Evolutionary conservation across 2,797 vertebrate species (phyloP).

Genomic region (Halcyon chelicuti): DNA sequence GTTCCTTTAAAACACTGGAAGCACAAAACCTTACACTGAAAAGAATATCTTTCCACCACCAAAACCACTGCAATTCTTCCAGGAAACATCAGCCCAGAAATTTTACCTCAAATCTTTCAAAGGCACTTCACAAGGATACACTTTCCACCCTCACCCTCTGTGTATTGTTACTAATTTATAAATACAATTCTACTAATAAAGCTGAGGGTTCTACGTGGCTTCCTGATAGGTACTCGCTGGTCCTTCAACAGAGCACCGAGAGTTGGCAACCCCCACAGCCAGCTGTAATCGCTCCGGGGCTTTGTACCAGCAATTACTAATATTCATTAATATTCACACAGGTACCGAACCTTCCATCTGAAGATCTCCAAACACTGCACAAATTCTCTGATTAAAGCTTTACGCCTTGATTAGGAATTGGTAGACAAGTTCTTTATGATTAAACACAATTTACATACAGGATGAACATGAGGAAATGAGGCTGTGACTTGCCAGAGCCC

Average conservation of each 20-base stretch:
- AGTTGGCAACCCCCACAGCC: neutral
- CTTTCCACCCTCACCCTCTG: neutral
- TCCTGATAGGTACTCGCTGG: neutral
- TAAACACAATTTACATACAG: neutral
- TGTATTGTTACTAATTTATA: neutral
- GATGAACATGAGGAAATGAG: rapidly evolving
- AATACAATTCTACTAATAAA: neutral
- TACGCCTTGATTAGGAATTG: conserved; percentile 8
- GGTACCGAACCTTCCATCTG: neutral
- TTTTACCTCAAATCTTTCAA: neutral
- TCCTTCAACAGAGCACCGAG: neutral
- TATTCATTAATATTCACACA: neutral
- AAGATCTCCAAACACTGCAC: conserved; percentile 13
- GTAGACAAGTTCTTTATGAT: neutral
- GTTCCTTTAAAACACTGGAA: conserved; percentile 17
- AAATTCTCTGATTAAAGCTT: conserved; percentile 19
- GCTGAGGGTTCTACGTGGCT: neutral
- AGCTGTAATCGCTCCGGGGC: neutral
- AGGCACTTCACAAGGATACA: neutral
- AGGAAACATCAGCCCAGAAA: neutral
- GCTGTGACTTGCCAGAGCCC: neutral
- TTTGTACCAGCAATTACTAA: neutral
- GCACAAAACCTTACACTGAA: neutral
- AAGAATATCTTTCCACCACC: neutral
- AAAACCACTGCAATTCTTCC: neutral